Evolutionary conservation across 30 jellyfish, hydroid and myxozoan species (phyloP), one percentile per base, ranked within the genome.

Genomic region (Aurelia coerulea): DNA sequence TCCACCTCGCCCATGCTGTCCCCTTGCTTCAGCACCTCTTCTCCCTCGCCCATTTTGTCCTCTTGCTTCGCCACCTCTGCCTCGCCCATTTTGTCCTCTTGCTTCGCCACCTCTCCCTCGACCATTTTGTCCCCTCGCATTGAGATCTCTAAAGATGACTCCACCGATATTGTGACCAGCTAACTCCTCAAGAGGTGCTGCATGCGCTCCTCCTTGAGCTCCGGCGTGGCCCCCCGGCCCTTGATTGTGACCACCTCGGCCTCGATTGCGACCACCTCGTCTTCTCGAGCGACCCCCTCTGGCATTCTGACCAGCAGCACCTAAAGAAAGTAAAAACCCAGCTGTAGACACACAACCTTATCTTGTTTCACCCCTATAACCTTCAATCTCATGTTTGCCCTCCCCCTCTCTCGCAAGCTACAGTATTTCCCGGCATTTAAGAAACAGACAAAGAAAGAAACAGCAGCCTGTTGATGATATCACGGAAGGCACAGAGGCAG

Each of bases 241-340:
- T 66, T 34, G 52, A 13, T 29, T 5, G 0, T 35, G 63, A 41
- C 53, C 29, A 6, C 71, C 84, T 41, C 70, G 54, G 71, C 71
- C 84, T 29, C 84, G 29, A 73, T 73, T 73, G 68, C 68, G 68
- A 7, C 68, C 68, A 39, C 56, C 70, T 39, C 70, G 18, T 9
- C 54, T 73, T 18, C 81, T 32, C 29, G 68, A 7, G 32, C 7
- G 68, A 59, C 68, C 68, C 32, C 32, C 68, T 59, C 68, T 59
- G 9, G 23, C 32, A 19, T 59, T 59, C 68, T 19, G 23, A 59
- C 68, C 68, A 59, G 32, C 68, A 11, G 8, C 29, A 14, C 32
- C 23, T 14, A 59, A 3, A 59, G 32, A 14, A 59, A 59, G 2
- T 14, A 11, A 16, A 59, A 59, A 9, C 68, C 7, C 10, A 19